These are phyloP conservation scores for Dipus sagitta DNA, from an alignment of 2,797 vertebrate genomes.

Conservation along the genomic window DNA sequence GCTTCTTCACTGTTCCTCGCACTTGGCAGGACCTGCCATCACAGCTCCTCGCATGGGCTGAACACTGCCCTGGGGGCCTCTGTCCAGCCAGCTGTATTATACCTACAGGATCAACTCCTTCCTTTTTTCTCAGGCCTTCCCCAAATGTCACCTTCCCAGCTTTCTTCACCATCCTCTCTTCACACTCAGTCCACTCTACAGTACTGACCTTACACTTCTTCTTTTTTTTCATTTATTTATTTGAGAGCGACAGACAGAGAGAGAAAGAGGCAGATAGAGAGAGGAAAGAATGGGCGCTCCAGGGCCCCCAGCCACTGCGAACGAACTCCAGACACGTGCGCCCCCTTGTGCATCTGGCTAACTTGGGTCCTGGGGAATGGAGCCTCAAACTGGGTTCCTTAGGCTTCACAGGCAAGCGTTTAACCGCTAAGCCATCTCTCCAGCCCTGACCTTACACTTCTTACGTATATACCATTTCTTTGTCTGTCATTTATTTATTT, in stretches of 20 bases:
- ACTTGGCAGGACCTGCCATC: neutral
- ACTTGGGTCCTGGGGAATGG: no score
- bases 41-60: rapidly evolving
- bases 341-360: no score
- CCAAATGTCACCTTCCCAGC: neutral
- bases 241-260: no score
- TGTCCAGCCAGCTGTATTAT: neutral
- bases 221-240: no score
- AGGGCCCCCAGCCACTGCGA: no score
- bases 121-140: neutral
- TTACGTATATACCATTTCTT: neutral
- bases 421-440: no score
- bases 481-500: no score
- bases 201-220: neutral
- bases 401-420: no score
- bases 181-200: neutral
- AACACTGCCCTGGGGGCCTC: neutral
- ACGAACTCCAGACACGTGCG: no score
- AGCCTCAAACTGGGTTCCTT: no score
- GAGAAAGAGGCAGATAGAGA: no score
- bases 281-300: no score
- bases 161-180: neutral
- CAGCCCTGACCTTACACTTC: neutral
- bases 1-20: neutral
- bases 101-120: neutral